Conservation (phyloP, 2,113 vertebrate genomes). For the Columba janthina region DNA sequence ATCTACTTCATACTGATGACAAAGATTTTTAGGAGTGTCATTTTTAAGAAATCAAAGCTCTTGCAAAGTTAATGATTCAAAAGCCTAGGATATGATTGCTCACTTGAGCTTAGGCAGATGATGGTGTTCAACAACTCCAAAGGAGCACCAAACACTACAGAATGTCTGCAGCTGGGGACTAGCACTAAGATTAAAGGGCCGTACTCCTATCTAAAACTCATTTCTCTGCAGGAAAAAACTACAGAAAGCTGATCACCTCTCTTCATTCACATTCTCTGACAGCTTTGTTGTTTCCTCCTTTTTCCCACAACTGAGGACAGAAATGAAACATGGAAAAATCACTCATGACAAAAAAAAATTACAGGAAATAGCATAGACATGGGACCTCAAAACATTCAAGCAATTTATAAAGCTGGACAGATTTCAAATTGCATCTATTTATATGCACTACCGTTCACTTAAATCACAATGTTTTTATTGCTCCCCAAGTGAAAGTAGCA, state of each 20-base stretch:
- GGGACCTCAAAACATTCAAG: not conserved
- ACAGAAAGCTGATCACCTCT: not conserved
- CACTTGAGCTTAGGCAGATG: not conserved
- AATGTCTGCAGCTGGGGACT: not conserved
- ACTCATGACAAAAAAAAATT: not conserved
- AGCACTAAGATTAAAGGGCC: not conserved
- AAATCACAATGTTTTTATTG: not conserved
- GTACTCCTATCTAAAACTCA: not conserved
- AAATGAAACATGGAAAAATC: conserved; percentile 7
- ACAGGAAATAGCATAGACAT: not conserved
- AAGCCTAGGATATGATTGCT: not conserved
- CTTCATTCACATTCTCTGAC: not conserved
- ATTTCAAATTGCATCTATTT: not conserved
- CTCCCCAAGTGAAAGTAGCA: not conserved
- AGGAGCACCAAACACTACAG: not conserved
- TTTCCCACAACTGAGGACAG: not conserved
- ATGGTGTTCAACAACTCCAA: not conserved
- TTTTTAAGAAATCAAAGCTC: not conserved
- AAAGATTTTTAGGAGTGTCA: not conserved
- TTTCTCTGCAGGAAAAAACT: not conserved
- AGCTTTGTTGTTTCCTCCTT: not conserved
- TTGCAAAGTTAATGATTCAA: not conserved
- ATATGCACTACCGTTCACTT: not conserved
- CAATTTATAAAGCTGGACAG: not conserved
- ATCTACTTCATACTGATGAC: not conserved